phyloP scores from a whole-genome alignment of 1,140 invertebrate species.

The Geopemphigus sp. region DNA sequence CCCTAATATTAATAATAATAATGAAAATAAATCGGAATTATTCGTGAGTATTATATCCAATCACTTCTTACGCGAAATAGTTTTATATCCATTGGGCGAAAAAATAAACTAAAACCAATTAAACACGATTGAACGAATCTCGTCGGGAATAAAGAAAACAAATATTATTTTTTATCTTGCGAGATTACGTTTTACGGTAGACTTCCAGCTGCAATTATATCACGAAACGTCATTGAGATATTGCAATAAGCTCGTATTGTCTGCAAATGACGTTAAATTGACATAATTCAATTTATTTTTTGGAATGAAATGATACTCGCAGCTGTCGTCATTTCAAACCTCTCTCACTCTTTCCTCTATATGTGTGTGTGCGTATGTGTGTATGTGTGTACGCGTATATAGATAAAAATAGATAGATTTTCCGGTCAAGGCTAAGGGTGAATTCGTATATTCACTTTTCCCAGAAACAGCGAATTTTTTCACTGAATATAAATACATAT shows the following conservation, averaged over 20 bases:
- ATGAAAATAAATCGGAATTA: not conserved
- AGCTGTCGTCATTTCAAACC: constrained; percentile 22
- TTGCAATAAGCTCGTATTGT: constrained; percentile 37
- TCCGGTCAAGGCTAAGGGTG: not conserved
- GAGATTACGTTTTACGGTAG: constrained; percentile 34
- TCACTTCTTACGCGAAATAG: no score
- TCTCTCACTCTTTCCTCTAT: not conserved
- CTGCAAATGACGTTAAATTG: constrained; percentile 47
- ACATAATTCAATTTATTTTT: constrained; percentile 49
- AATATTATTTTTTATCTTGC: constrained; percentile 23
- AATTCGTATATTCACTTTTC: not conserved
- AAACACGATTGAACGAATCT: not conserved
- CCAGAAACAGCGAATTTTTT: not conserved
- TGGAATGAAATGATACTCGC: constrained; percentile 26
- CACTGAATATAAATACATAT: not conserved
- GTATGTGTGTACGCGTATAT: not conserved
- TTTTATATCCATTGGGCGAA: not conserved
- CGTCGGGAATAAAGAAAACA: not conserved
- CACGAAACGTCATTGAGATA: constrained; percentile 13
- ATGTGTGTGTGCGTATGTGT: not conserved
- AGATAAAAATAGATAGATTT: not conserved
- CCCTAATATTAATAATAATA: no score
- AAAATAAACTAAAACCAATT: not conserved
- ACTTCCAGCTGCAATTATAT: constrained; percentile 19
- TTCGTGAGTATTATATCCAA: not conserved